A percentile compares a stretch with the other conserved stretches of the same genome.
Evolutionary conservation across 1,140 invertebrate genomes (phyloP).

Genomic region (Lasioglossum albipes): DNA sequence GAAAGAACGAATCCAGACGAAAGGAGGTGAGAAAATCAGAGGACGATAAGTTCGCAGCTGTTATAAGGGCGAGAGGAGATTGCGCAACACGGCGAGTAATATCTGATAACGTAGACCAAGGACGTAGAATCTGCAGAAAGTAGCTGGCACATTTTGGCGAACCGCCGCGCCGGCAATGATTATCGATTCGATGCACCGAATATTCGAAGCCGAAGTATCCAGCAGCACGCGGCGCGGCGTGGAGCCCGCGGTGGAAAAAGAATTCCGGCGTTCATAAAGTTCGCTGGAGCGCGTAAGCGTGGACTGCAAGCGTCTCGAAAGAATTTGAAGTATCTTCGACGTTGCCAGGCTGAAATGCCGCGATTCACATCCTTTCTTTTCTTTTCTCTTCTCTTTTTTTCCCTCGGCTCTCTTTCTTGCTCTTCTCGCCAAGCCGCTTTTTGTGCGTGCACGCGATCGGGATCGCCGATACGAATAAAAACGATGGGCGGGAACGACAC

Average conservation of each 20-base stretch:
- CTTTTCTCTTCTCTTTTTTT: neutral
- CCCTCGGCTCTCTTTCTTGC: too few species aligned
- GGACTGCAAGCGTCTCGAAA: conserved; percentile 20
- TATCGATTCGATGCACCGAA: conserved; percentile 2
- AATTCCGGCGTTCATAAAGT: conserved; percentile 44
- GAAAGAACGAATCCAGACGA: too few species aligned
- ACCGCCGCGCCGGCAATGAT: too few species aligned
- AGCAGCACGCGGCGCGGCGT: neutral
- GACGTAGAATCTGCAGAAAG: neutral
- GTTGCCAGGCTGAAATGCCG: neutral
- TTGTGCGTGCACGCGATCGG: neutral
- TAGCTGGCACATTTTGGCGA: neutral
- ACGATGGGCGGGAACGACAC: conserved; percentile 9
- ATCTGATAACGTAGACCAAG: too few species aligned
- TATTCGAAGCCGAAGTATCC: conserved; percentile 17
- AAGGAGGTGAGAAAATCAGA: too few species aligned
- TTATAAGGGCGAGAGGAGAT: too few species aligned
- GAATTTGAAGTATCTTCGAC: conserved; percentile 41
- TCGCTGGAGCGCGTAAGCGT: conserved; percentile 38
- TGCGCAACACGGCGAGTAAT: too few species aligned
- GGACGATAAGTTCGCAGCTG: too few species aligned
- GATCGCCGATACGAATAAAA: conserved; percentile 13
- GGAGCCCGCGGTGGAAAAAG: conserved; percentile 31
- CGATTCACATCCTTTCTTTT: neutral
- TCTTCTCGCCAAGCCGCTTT: neutral